Evolutionary conservation across 2,113 vertebrate genomes (phyloP).

Genomic region (Tiliqua scincoides): DNA sequence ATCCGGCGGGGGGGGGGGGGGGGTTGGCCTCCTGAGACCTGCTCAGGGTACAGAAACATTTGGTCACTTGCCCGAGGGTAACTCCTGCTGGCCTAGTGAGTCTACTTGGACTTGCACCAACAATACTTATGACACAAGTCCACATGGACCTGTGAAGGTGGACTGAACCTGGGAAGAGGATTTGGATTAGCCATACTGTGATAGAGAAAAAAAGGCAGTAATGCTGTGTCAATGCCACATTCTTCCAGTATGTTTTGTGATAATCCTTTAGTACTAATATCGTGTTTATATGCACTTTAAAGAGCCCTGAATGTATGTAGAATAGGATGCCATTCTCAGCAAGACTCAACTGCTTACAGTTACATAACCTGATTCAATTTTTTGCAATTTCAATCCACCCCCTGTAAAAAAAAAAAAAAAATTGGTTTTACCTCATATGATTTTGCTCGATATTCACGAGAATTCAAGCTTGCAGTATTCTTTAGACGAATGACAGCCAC

Average conservation of each 20-base stretch:
- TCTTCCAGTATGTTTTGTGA: neutral
- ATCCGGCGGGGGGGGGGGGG: no score
- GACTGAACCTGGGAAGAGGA: no score
- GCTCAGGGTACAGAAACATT: no score
- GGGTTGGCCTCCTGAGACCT: no score
- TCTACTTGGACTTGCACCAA: no score
- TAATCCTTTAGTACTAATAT: neutral
- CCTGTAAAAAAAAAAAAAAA: neutral
- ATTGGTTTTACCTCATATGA: conserved; percentile 89
- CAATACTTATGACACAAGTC: no score
- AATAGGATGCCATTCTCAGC: neutral
- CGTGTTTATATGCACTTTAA: neutral
- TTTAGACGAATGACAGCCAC: conserved; percentile 97
- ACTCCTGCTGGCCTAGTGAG: no score
- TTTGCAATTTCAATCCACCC: neutral
- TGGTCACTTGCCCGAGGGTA: no score
- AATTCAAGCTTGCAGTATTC: conserved; percentile 93
- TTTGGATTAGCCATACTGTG: no score
- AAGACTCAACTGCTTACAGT: neutral
- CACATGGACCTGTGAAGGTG: no score
- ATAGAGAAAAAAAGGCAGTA: neutral
- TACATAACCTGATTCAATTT: neutral
- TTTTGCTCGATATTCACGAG: conserved; percentile 96
- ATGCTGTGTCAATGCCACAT: neutral
- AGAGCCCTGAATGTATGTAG: neutral